Base-by-base conservation (phyloP, 2,797 vertebrate genomes). In the Clamator glandarius region DNA sequence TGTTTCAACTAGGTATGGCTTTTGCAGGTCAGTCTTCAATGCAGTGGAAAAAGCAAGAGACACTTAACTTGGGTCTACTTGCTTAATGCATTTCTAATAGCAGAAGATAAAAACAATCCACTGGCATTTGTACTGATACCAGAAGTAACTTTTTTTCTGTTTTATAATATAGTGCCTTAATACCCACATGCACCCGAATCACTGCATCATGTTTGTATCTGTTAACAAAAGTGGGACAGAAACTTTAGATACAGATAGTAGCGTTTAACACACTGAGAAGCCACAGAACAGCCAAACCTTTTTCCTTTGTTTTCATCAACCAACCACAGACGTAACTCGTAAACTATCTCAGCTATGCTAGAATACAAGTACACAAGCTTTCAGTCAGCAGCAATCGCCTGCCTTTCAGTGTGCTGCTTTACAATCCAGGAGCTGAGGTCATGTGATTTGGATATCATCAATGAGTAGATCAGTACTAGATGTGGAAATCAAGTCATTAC, bases 301-400 rank as follows among this genome's bases (percentile, higher is more conserved):
- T 73, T 69, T 33, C 58, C 64, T 69, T 26, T 41, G 39, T 69
- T 89, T 81, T 68, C n/a, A 66, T 19, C 59, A 87, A 23, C 41
- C 44, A 77, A 33, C 29, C 59, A 61, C 54, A 79, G 73, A 55
- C 8, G 1, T 68, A 74, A 90, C 15, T 90, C 57, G 61, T 58
- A 52, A 95, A 77, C 77, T 79, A 84, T 79, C 80, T 86, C 44
- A 82, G 59, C 57, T 78, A 94, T 83, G 78, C 68, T 74, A 92
- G 83, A 52, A 86, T 64, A 51, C 44, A 66, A 92, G 63, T 8
- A 82, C 46, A 76, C 51, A 75, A 36, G 64, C 62, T 70, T 33
- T 33, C 78, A 64, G 72, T 23, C 81, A 92, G 84, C 66, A 92
- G 39, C 1, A 0, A 85, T 24, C 79, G 70, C 15, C 63, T 76